Evolutionary conservation across 2,797 vertebrate genomes (phyloP).

Genomic region (Hylomyscus alleni): DNA sequence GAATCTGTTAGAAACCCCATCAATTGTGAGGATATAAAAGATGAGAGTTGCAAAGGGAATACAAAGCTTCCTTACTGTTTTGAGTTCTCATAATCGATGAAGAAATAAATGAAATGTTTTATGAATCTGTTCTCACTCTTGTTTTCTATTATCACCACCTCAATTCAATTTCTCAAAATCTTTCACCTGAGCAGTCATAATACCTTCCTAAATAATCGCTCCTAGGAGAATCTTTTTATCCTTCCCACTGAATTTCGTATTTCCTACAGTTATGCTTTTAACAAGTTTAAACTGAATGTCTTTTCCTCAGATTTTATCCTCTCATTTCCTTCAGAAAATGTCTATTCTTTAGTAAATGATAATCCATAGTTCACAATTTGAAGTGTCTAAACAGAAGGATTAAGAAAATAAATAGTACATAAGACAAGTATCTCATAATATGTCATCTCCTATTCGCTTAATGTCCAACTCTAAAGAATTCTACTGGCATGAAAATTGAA

Average conservation of each 20-base stretch:
- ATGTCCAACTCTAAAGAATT: neutral
- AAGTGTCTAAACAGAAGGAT: neutral
- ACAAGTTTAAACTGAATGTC: neutral
- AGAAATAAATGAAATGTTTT: neutral
- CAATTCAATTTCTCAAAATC: neutral
- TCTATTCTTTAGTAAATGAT: neutral
- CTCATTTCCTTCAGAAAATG: slow-evolving; percentile 5
- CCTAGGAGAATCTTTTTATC: neutral
- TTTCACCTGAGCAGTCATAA: neutral
- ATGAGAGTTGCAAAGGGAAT: neutral
- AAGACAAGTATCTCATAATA: neutral
- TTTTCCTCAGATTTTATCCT: neutral
- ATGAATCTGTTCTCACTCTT: neutral
- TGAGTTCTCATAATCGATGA: neutral
- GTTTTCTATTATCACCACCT: neutral
- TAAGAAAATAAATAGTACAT: neutral
- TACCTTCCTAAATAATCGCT: neutral
- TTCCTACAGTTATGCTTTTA: neutral
- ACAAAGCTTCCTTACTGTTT: neutral
- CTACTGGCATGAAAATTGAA: neutral
- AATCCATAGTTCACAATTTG: neutral
- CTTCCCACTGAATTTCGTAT: neutral
- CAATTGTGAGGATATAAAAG: neutral
- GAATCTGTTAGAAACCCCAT: neutral
- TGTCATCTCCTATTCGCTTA: neutral